These are phyloP conservation scores for Microctonus hyperodae DNA, from an alignment of 2,888 invertebrate genomes.

Conservation along the genomic window DNA sequence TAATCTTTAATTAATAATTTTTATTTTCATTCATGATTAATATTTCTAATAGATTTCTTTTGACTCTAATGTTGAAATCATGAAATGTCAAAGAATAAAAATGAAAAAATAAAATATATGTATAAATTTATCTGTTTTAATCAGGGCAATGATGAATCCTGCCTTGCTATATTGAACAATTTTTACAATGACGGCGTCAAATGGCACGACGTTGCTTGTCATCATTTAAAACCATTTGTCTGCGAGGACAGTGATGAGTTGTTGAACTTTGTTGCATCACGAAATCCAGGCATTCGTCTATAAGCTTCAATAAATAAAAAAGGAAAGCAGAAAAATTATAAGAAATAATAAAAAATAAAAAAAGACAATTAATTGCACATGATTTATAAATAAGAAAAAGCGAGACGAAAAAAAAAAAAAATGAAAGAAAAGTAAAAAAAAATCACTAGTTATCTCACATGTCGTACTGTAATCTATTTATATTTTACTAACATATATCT, in stretches of 20 bases:
- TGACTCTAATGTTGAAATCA: too few species aligned
- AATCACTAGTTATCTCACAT: slow-evolving; percentile 16
- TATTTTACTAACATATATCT: slow-evolving; percentile 37
- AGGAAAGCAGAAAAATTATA: slow-evolving; percentile 26
- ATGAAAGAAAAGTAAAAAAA: not conserved
- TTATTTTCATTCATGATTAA: slow-evolving; percentile 5
- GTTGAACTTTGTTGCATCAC: slow-evolving; percentile 87
- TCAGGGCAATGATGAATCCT: slow-evolving; percentile 90
- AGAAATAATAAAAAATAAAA: slow-evolving; percentile 4
- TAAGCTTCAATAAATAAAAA: slow-evolving; percentile 60
- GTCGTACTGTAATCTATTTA: slow-evolving; percentile 37
- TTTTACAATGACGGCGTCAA: slow-evolving; percentile 91
- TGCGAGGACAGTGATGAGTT: slow-evolving; percentile 92
- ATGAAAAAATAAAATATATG: not conserved
- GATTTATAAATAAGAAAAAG: slow-evolving; percentile 18
- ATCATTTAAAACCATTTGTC: slow-evolving; percentile 87
- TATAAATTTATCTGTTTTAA: slow-evolving; percentile 1
- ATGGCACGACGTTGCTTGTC: slow-evolving; percentile 91
- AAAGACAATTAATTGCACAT: not conserved
- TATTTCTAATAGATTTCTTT: too few species aligned
- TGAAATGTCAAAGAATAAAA: not conserved
- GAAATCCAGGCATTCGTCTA: slow-evolving; percentile 85
- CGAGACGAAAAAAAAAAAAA: slow-evolving; percentile 17
- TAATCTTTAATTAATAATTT: not conserved
- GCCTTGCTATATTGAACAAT: slow-evolving; percentile 87